A percentile compares a stretch with the other conserved stretches of the same genome.
phyloP scores from a whole-genome alignment of 2,113 vertebrate species.

The Syngnathoides biaculeatus region DNA sequence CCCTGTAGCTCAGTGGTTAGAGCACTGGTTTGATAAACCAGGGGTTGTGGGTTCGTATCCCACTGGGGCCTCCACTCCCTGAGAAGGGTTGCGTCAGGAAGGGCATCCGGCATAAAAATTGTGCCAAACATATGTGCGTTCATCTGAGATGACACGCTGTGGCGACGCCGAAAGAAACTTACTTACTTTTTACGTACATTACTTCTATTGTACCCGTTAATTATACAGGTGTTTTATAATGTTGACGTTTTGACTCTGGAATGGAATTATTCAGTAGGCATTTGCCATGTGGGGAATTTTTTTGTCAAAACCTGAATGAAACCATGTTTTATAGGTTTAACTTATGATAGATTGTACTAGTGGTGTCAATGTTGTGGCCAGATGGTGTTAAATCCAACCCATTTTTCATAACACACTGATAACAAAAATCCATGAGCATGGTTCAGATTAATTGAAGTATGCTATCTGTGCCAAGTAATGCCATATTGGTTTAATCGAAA shows the following conservation, averaged over 20 bases:
- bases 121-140: no score
- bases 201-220: no score
- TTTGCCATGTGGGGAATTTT: neutral
- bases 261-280: neutral
- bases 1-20: no score
- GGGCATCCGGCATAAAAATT: no score
- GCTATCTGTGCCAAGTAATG: conserved; percentile 21
- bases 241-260: neutral
- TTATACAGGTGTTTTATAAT: neutral
- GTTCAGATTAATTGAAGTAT: conserved; percentile 34
- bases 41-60: no score
- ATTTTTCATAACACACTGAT: neutral
- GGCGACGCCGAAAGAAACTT: no score
- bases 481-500: conserved; percentile 39
- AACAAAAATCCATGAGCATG: conserved; percentile 3
- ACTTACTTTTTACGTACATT: no score
- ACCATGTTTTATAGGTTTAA: neutral
- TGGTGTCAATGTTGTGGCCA: neutral
- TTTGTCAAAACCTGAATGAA: neutral
- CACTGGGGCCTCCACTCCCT: no score
- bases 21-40: no score
- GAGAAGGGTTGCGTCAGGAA: no score
- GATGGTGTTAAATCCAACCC: neutral
- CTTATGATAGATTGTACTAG: neutral
- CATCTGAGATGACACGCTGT: no score